Evolutionary conservation across 1,140 invertebrate genomes (phyloP), one percentile per base, ranked within the genome.

Genomic region (Lepidotrigona ventralis): DNA sequence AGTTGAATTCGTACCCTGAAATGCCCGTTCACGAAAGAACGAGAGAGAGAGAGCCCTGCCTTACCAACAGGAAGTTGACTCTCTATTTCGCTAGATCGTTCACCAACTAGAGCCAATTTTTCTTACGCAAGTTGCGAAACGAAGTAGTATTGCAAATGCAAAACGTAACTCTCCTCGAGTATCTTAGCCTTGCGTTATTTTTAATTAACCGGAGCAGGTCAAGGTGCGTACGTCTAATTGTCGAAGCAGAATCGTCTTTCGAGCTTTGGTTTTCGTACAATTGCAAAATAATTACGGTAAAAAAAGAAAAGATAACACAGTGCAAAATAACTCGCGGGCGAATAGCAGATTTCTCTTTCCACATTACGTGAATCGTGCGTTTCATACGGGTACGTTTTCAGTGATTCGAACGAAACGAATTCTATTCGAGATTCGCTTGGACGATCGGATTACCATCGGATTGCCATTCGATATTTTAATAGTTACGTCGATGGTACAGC

Each of bases 391-490:
- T 6, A 64, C 26, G 17, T 29, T 46, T 64, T 64, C 63, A 17
- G 29, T 64, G 6, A 29, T 19, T 33, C 63, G 29, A 53, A 33
- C 33, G 51, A 23, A 51, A 29, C 63, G 63, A 64, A 64, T 64
- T 64, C 63, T 64, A 64, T 64, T 64, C 29, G n/a, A 64, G 63
- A 29, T 64, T 64, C 63, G 63, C 63, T 60, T 19, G 29, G 15
- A 53, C 58, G 53, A 29, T 68, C 51, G 63, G 64, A 54, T 76
- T 78, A 60, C 64, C 81, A 46, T 46, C 39, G 39, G 0, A 33
- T 3, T 21, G 81, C 23, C 29, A 83, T 70, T 23, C 54, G 81
- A 83, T 78, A 83, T 70, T 83, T 78, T 69, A 70, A 83, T 76
- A 76, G 75, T 83, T 78, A 78, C 54, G 74, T 60, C 64, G 74